Evolutionary conservation across 2,888 invertebrate species (phyloP), one percentile per base, ranked within the genome.

Genomic region (Harmothoe impar): DNA sequence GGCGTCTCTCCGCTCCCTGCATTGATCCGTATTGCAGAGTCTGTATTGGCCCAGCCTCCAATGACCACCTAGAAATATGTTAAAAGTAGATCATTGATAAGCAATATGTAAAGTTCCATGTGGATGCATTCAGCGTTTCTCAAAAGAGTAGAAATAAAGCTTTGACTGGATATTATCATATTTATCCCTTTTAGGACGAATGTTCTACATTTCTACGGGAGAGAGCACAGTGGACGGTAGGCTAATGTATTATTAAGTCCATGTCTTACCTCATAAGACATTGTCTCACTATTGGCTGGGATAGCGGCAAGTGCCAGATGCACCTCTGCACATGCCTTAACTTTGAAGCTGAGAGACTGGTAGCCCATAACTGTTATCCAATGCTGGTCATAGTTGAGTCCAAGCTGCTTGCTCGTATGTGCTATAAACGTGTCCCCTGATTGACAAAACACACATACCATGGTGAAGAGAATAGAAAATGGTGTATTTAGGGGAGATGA

Each of bases 331-430:
- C 86, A 86, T 29, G 86, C 52, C 29, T 86, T 86, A 52, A 86
- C 86, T 20, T 56, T 86, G 86, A 86, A 86, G n/a, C 10, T 25
- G 17, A 56, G 25, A 25, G 54, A 52, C 12, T 52, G 51, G 54
- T 86, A 31, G 7, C 54, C 86, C 1, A 10, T n/a, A 17, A 86
- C 86, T n/a, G 86, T 52, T 29, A 86, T 54, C 86, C 86, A 86
- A 54, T 86, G 86, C 86, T 86, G 86, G 86, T 86, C 86, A 29
- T 86, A 86, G 33, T 86, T 86, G 20, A 54, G 20, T n/a, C 51
- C 51, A 5, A 85, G 33, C 7, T 52, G 54, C 10, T 29, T 52
- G 5, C 29, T 25, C 29, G 86, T 86, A 7, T 56, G 51, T 52
- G 54, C 86, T 25, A 54, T 54, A 29, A 54, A 86, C 20, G 86